Conservation (phyloP, 2,113 vertebrate species). For the Galemys pyrenaicus region DNA sequence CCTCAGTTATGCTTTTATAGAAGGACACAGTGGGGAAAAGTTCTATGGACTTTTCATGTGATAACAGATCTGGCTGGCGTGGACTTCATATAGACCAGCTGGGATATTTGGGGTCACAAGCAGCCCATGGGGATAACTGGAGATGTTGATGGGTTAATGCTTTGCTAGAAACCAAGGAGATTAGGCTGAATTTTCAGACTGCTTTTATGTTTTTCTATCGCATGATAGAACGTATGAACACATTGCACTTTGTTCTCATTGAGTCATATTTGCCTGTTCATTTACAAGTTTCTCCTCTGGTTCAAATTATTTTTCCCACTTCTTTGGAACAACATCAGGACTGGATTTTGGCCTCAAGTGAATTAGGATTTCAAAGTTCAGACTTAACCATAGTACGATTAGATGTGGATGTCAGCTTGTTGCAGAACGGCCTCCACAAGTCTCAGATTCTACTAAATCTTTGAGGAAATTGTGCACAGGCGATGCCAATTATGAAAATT, state of each 20-base stretch:
- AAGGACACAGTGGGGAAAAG: neutral
- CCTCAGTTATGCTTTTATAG: neutral
- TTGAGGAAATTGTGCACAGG: neutral
- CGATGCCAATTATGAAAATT: neutral
- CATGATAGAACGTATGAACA: neutral
- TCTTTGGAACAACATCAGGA: neutral
- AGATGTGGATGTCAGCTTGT: neutral
- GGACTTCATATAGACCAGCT: neutral
- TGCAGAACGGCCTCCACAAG: neutral
- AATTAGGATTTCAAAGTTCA: neutral
- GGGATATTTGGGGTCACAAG: neutral
- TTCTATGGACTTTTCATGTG: neutral
- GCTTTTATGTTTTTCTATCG: neutral
- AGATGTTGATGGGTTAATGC: neutral
- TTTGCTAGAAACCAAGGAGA: neutral
- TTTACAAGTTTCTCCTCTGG: neutral
- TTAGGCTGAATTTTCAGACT: neutral
- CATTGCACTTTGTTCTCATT: neutral
- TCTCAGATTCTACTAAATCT: neutral
- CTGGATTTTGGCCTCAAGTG: neutral
- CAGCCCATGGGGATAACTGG: neutral
- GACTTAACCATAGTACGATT: neutral
- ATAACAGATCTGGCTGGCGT: neutral
- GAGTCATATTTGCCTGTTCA: neutral
- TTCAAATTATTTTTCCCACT: neutral